Evolutionary conservation across 1,140 invertebrate genomes (phyloP).

Genomic region (Popillia japonica): DNA sequence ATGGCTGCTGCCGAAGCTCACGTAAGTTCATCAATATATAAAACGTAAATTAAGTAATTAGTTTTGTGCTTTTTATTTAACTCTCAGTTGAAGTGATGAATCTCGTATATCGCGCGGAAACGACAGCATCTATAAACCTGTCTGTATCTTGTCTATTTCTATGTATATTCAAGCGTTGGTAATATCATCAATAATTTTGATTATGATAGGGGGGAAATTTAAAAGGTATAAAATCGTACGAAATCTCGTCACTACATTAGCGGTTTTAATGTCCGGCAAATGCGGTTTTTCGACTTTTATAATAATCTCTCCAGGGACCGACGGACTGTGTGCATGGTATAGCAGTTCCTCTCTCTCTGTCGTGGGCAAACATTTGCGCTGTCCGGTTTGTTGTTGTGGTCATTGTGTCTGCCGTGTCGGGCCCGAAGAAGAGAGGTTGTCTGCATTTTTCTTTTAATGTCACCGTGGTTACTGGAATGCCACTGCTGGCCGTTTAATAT

Average conservation of each 20-base stretch:
- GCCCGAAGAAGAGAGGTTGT: slow-evolving; percentile 16
- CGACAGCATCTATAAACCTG: not conserved
- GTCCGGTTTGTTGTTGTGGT: slow-evolving; percentile 34
- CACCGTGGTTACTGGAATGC: slow-evolving; percentile 25
- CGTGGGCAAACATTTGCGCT: slow-evolving; percentile 28
- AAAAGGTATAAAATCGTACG: not conserved
- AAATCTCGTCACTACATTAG: not conserved
- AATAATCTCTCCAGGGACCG: not conserved
- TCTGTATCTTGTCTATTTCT: too few relatives aligned
- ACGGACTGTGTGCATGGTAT: slow-evolving; percentile 1
- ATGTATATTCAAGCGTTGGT: too few relatives aligned
- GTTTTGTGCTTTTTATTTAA: slow-evolving; percentile 15
- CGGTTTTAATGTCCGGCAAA: not conserved
- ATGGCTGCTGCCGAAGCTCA: slow-evolving; percentile 28
- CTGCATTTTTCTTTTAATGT: slow-evolving; percentile 35
- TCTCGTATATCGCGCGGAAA: not conserved
- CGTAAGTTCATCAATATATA: slow-evolving; percentile 12
- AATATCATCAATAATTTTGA: not conserved
- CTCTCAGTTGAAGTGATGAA: not conserved
- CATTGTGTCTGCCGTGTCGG: slow-evolving; percentile 33
- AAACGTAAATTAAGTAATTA: slow-evolving; percentile 29
- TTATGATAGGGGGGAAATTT: not conserved
- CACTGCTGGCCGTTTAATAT: slow-evolving; percentile 18
- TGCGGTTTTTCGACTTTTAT: slow-evolving; percentile 32
- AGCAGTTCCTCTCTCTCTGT: not conserved